Conservation (phyloP, 2,113 vertebrate genomes). For the Anolis sagrei region DNA sequence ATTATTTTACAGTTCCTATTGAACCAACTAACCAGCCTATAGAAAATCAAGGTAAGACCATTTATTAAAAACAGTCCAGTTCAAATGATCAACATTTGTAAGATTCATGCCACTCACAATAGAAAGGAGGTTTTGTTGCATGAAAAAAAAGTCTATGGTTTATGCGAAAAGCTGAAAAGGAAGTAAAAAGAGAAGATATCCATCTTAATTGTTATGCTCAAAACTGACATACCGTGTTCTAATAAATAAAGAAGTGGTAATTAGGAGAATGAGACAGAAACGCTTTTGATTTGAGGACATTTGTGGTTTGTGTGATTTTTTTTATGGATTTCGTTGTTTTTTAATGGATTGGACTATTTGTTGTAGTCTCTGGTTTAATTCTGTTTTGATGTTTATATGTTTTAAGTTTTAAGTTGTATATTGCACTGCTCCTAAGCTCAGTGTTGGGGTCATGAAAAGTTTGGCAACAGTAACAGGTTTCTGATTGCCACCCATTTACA, state of each 20-base stretch:
- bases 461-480: no score
- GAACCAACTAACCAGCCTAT: slow-evolving; percentile 73
- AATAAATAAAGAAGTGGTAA: not conserved
- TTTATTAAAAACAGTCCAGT: slow-evolving; percentile 6
- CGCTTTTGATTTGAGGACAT: not conserved
- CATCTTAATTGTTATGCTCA: not conserved
- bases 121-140: not conserved
- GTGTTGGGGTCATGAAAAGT: no score
- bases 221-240: not conserved
- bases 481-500: no score
- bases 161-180: no score
- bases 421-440: no score
- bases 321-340: no score
- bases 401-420: no score
- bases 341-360: no score
- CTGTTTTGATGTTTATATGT: no score
- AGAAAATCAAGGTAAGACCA: slow-evolving; percentile 68
- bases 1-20: slow-evolving; percentile 58
- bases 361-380: no score
- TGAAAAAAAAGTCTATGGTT: no score
- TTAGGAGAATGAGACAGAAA: no score
- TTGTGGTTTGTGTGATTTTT: not conserved
- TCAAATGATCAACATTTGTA: not conserved
- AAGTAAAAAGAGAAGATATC: not conserved
- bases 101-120: not conserved